Conservation (phyloP, 2,888 invertebrate species). For the Philereme vetulata region DNA sequence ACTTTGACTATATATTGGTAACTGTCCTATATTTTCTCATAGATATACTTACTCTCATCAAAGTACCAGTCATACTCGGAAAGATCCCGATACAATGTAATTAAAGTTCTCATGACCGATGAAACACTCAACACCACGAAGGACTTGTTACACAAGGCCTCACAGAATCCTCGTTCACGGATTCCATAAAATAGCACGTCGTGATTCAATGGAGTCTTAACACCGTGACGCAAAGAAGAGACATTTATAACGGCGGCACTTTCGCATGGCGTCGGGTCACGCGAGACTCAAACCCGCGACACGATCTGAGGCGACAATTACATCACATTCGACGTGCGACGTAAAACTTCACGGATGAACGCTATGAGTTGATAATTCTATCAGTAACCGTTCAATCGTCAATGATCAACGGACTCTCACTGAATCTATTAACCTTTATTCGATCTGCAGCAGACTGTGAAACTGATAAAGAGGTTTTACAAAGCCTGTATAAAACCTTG, state of each 20-base stretch:
- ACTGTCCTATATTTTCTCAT: too few species aligned
- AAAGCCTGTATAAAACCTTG: conserved; percentile 15
- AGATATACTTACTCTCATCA: too few species aligned
- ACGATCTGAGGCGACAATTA: conserved; percentile 42
- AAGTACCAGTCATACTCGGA: too few species aligned
- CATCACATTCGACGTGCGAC: conserved; percentile 34
- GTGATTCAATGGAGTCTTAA: conserved; percentile 44
- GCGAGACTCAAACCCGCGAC: conserved; percentile 36
- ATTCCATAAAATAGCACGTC: conserved; percentile 40
- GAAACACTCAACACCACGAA: conserved; percentile 18
- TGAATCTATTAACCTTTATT: conserved; percentile 21
- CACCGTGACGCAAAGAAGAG: conserved; percentile 38
- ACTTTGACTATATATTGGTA: too few species aligned
- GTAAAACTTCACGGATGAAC: conserved; percentile 14
- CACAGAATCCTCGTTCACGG: conserved; percentile 36
- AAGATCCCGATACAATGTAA: conserved; percentile 9
- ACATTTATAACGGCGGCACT: conserved; percentile 42
- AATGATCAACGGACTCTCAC: conserved; percentile 10
- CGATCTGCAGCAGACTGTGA: conserved; percentile 15
- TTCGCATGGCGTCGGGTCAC: conserved; percentile 44
- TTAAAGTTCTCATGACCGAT: conserved; percentile 22
- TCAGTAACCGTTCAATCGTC: conserved; percentile 12
- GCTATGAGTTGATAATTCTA: conserved; percentile 12
- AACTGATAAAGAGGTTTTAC: conserved; percentile 5
- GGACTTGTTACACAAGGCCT: conserved; percentile 31